Evolutionary conservation across 2,888 invertebrate species (phyloP).

Genomic region (Cheilosia impressa): DNA sequence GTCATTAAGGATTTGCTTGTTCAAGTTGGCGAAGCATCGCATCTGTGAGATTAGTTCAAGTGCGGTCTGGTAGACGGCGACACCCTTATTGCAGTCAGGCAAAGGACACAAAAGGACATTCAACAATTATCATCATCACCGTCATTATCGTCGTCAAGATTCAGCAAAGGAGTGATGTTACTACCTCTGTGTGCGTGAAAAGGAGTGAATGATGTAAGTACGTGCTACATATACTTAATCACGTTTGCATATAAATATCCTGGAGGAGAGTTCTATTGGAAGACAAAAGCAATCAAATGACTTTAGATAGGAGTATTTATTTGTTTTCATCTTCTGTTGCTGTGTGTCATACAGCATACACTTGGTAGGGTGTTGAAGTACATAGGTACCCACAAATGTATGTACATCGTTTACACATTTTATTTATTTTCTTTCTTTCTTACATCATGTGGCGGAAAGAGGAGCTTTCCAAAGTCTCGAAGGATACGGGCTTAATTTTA

Average conservation of each 20-base stretch:
- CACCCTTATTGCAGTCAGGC: conserved; percentile 17
- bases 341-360: background rate
- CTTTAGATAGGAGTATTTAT: conserved; percentile 14
- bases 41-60: conserved; percentile 48
- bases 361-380: background rate
- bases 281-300: conserved; percentile 41
- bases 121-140: conserved; percentile 69
- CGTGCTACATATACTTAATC: background rate
- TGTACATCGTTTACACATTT: conserved; percentile 12
- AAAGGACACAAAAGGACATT: conserved; percentile 70
- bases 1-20: conserved; percentile 62
- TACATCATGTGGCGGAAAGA: conserved; percentile 52
- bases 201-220: conserved; percentile 60
- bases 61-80: conserved; percentile 44
- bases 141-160: conserved; percentile 15
- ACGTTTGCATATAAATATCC: conserved; percentile 40
- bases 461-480: conserved; percentile 49
- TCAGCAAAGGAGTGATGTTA: conserved; percentile 13
- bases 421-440: too few species aligned
- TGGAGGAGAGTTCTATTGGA: conserved; percentile 36
- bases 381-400: background rate
- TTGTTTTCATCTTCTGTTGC: conserved; percentile 19
- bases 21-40: conserved; percentile 40
- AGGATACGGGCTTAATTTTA: conserved; percentile 26
- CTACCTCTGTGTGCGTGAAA: conserved; percentile 36